Base-by-base conservation (phyloP, 2,888 invertebrate genomes). In the Orgyia antiqua region DNA sequence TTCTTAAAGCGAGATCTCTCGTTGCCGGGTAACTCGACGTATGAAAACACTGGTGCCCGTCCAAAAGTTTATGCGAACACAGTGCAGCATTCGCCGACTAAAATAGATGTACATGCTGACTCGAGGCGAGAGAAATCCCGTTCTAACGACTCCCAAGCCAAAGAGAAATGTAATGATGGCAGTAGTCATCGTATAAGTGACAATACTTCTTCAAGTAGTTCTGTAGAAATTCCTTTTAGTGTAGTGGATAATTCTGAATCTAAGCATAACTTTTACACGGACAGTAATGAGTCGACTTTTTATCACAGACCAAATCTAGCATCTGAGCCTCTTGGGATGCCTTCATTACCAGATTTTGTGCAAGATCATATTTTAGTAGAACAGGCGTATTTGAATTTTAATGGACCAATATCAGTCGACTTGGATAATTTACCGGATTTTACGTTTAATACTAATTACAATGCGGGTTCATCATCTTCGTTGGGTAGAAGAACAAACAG, bases 321-420 rank as follows among this genome's bases (percentile, higher is more conserved):
- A 12, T 74, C 79, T 0, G 86, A 86, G 55, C 83, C 84, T 9
- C 48, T 83, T 36, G 86, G 86, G 31, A 83, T 92, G 50, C 91
- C 92, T 2, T 91, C 92, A 5, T 68, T 94, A 46, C 95, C 95
- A 0, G 95, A 95, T 68, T 95, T 95, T 77, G 95, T 96, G 29
- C 95, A 95, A 68, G 95, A 95, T 73, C 95, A 95, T 73, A 89
- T 95, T 70, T 88, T 94, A 49, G 91, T 95, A 20, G 94, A 94
- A 62, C 93, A 94, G 54, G 91, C 91, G 42, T 92, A 91, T 68
- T 79, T 92, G 54, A 87, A 87, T 53, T 82, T 88, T 24, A 77
- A 83, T 46, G 75, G 80, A 15, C 86, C 84, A 25, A 80, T 87
- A 52, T 87, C 88, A 25, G 83, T 88, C 26, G 90, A 91, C 54